Percentiles rank a stretch among this genome's conserved stretches.
Evolutionary conservation across 1,140 invertebrate species (phyloP).

Genomic region (Aphelinus atriplicis): DNA sequence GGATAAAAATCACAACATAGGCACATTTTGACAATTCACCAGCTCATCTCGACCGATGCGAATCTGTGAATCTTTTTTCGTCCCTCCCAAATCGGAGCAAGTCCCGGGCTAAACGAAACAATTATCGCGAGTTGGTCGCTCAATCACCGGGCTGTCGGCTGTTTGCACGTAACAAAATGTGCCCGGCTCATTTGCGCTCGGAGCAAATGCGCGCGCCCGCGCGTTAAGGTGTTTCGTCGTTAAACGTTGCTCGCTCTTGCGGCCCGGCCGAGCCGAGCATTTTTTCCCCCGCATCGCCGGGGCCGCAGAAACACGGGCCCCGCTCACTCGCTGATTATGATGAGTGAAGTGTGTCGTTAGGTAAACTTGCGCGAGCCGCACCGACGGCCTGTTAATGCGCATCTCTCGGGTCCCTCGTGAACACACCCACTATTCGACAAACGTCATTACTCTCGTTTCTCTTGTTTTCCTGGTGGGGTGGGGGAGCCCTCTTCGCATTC

Average conservation of each 20-base stretch:
- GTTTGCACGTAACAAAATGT: neutral
- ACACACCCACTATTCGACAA: conserved; percentile 44
- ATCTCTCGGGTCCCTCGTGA: conserved; percentile 37
- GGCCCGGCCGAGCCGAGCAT: neutral
- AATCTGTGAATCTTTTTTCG: too few relatives aligned
- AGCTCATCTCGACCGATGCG: too few relatives aligned
- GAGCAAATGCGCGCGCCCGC: neutral
- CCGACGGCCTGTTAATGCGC: conserved; percentile 46
- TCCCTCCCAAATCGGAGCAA: too few relatives aligned
- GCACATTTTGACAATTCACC: too few relatives aligned
- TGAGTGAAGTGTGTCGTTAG: conserved; percentile 47
- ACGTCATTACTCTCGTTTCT: neutral
- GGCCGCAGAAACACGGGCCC: neutral
- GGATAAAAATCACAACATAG: too few relatives aligned
- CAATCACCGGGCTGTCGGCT: neutral
- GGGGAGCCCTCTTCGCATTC: too few relatives aligned
- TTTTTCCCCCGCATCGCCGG: neutral
- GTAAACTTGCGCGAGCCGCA: conserved; percentile 47
- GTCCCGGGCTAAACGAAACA: neutral
- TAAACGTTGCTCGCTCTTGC: conserved; percentile 8
- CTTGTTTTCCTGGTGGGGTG: conserved; percentile 17
- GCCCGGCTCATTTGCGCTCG: too few relatives aligned
- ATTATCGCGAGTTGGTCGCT: neutral
- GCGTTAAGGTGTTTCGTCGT: neutral
- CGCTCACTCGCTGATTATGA: conserved; percentile 11